Conservation (phyloP, 2,888 invertebrate species). For the Hirtodrosophila cameraria region DNA sequence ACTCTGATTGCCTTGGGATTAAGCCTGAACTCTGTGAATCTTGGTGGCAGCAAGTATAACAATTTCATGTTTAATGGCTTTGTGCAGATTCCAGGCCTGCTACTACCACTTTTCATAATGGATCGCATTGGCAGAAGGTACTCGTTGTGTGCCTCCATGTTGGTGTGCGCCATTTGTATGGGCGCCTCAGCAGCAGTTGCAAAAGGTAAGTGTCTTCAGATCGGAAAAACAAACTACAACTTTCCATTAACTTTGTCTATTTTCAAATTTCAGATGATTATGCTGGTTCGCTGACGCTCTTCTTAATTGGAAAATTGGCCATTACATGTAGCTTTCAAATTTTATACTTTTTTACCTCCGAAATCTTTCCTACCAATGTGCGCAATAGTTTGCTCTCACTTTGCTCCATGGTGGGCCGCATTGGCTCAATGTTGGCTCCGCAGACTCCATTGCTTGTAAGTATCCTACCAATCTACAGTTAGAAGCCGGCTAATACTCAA, state of each 20-base stretch:
- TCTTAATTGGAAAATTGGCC: conserved; percentile 87
- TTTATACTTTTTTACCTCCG: conserved; percentile 88
- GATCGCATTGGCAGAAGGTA: conserved; percentile 87
- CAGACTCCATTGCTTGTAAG: conserved; percentile 87
- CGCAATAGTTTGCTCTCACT: conserved; percentile 88
- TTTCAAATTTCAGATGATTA: conserved; percentile 59
- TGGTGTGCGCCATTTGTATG: conserved; percentile 86
- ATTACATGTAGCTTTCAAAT: conserved; percentile 88
- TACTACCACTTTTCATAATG: conserved; percentile 87
- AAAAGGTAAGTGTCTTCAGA: conserved; percentile 48
- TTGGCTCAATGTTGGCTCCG: conserved; percentile 89
- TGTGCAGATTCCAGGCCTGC: conserved; percentile 90
- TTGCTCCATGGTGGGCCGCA: conserved; percentile 88
- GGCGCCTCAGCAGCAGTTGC: conserved; percentile 74
- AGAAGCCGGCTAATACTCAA: fast-evolving
- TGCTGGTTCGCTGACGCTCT: conserved; percentile 85
- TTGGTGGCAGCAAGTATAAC: conserved; percentile 90
- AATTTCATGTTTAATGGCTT: conserved; percentile 87
- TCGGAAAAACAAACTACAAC: neutral
- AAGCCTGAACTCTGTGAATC: conserved; percentile 90
- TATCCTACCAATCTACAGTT: fast-evolving
- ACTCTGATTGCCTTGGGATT: conserved; percentile 92
- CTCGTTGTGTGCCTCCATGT: conserved; percentile 87
- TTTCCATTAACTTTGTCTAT: no score
- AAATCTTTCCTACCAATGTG: conserved; percentile 89